Conservation (phyloP, 2,888 invertebrate genomes). For the Suillia variegata region DNA sequence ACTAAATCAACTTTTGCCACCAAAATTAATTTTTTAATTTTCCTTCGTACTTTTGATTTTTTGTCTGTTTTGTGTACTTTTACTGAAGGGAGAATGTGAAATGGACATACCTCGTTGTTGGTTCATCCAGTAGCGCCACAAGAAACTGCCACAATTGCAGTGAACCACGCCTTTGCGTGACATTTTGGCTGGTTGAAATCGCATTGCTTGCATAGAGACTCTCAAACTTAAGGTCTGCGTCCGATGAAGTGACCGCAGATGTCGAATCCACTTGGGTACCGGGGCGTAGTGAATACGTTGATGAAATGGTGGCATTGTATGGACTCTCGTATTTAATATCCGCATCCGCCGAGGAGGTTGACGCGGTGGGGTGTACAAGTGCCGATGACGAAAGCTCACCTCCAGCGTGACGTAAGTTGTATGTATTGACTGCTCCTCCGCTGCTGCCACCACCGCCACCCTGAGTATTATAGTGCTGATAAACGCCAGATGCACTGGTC, state of each 20-base stretch:
- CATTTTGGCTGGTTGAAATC: conserved; percentile 51
- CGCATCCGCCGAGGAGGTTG: conserved; percentile 37
- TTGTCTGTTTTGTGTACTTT: no score
- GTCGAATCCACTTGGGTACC: conserved; percentile 51
- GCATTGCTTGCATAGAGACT: conserved; percentile 52
- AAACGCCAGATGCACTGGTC: conserved; percentile 25
- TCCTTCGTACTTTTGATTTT: no score
- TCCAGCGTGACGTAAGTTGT: conserved; percentile 35
- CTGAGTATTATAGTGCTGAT: conserved; percentile 37
- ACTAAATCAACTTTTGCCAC: no score
- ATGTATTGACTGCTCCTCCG: conserved; percentile 24
- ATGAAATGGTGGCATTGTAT: conserved; percentile 56
- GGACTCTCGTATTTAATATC: conserved; percentile 58
- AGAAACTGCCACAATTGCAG: conserved; percentile 95
- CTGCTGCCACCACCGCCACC: conserved; percentile 31
- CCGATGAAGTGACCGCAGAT: conserved; percentile 56
- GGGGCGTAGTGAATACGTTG: conserved; percentile 55
- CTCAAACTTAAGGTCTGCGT: conserved; percentile 55
- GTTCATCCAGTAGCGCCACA: conserved; percentile 78
- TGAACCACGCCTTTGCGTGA: conserved; percentile 74
- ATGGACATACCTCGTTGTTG: conserved; percentile 61
- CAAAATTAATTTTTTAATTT: no score
- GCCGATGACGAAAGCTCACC: conserved; percentile 43
- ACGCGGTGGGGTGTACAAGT: conserved; percentile 29
- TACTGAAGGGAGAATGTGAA: not conserved